These are phyloP conservation scores for Jaculus jaculus DNA, from an alignment of 2,113 vertebrate genomes.

Conservation along the genomic window DNA sequence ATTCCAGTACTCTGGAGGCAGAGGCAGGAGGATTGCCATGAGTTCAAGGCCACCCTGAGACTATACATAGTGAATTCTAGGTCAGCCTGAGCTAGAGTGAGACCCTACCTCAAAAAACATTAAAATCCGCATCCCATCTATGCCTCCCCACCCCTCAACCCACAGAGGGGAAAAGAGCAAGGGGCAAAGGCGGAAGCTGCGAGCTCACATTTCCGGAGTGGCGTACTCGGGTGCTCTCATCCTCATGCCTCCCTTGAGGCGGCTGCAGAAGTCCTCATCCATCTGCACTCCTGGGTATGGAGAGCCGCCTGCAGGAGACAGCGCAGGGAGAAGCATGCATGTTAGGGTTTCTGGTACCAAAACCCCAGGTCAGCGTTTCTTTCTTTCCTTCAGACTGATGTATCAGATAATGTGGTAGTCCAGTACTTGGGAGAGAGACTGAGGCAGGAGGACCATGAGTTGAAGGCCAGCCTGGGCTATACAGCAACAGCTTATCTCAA, in stretches of 20 bases:
- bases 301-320: conserved; percentile 89
- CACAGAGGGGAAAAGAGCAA: neutral
- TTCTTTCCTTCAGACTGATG: neutral
- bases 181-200: neutral
- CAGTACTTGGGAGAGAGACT: neutral
- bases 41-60: too few species aligned
- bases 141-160: fast-evolving
- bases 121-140: too few species aligned
- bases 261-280: conserved; percentile 95
- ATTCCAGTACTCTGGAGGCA: too few species aligned
- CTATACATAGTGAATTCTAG: too few species aligned
- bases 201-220: conserved; percentile 91
- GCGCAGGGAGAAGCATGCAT: neutral
- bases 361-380: too few species aligned
- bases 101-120: too few species aligned
- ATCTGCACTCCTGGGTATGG: conserved; percentile 95
- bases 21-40: too few species aligned
- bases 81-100: too few species aligned
- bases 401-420: neutral
- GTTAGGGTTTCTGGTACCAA: neutral
- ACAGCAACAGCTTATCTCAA: neutral
- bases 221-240: conserved; percentile 94
- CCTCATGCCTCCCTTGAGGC: conserved; percentile 92
- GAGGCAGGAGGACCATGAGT: neutral
- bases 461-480: neutral